Evolutionary conservation across 2,888 invertebrate species (phyloP).

Genomic region (Dexiosoma caninum): DNA sequence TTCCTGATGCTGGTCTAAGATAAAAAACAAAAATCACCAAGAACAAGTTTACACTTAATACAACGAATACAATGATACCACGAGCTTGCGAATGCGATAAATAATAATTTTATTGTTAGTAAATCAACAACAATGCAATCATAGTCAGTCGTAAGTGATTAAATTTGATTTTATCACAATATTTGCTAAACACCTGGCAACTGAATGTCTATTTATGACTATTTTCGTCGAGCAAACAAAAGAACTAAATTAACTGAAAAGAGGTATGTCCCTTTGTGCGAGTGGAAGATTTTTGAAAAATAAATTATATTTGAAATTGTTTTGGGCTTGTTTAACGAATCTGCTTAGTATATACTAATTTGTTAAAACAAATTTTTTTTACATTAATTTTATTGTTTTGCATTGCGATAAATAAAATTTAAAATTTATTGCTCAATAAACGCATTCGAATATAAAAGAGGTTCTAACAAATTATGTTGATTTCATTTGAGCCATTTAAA

Average conservation of each 20-base stretch:
- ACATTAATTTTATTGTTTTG: background rate
- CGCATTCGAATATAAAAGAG: background rate
- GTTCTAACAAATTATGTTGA: slow-evolving; percentile 8
- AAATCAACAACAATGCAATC: too few species aligned
- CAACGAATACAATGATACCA: too few species aligned
- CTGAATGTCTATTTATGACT: slow-evolving; percentile 10
- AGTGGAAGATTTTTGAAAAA: slow-evolving; percentile 19
- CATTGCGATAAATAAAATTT: slow-evolving; percentile 19
- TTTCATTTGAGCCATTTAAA: slow-evolving; percentile 7
- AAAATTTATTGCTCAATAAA: background rate
- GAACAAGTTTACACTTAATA: too few species aligned
- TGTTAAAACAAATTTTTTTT: background rate
- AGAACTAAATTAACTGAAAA: background rate
- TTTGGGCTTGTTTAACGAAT: background rate
- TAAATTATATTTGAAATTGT: background rate
- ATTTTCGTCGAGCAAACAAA: background rate
- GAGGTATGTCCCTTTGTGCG: slow-evolving; percentile 13
- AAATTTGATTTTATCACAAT: background rate
- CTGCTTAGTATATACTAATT: background rate
- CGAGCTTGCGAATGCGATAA: too few species aligned
- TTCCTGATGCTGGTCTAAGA: too few species aligned
- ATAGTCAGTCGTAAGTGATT: background rate
- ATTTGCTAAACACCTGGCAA: slow-evolving; percentile 19
- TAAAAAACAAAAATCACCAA: too few species aligned
- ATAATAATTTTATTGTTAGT: background rate